Conservation (phyloP, 2,113 vertebrate species). For the Oostethus manadensis region DNA sequence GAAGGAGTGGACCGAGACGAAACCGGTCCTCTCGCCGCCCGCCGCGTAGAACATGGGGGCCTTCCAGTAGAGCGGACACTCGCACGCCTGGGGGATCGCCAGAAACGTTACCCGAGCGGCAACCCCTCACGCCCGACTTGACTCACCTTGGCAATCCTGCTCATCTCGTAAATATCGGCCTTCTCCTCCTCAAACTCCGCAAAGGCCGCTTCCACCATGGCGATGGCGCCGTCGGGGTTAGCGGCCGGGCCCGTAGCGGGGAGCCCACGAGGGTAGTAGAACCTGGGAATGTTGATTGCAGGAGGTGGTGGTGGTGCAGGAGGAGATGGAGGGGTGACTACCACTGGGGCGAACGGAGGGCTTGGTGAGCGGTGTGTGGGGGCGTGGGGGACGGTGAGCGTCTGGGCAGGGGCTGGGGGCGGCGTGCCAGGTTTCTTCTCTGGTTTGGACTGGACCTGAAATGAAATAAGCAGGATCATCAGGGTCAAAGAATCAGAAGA, state of each 20-base stretch:
- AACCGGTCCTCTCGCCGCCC: conserved; percentile 88
- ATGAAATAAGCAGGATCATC: neutral
- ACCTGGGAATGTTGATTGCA: conserved; percentile 96
- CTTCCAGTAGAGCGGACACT: conserved; percentile 97
- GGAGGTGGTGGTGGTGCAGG: conserved; percentile 57
- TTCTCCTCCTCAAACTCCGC: conserved; percentile 88
- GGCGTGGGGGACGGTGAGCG: conserved; percentile 45
- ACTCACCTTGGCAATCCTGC: conserved; percentile 90
- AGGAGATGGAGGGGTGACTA: conserved; percentile 72
- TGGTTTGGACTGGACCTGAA: conserved; percentile 87
- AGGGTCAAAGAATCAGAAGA: no score
- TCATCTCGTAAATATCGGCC: conserved; percentile 91
- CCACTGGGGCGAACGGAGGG: conserved; percentile 75
- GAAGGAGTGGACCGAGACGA: conserved; percentile 88
- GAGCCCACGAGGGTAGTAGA: conserved; percentile 96
- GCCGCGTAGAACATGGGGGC: conserved; percentile 87
- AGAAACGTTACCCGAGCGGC: neutral
- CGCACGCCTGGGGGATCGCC: conserved; percentile 78
- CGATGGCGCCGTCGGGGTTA: conserved; percentile 82
- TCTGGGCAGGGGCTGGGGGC: conserved; percentile 64
- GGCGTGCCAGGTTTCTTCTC: conserved; percentile 90
- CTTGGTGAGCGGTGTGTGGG: conserved; percentile 72
- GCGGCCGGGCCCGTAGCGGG: conserved; percentile 75
- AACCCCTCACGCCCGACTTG: neutral
- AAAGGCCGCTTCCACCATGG: conserved; percentile 82